These are phyloP conservation scores for Macrostomum lignano DNA, from an alignment of 1,140 invertebrate genomes.

Conservation along the genomic window DNA sequence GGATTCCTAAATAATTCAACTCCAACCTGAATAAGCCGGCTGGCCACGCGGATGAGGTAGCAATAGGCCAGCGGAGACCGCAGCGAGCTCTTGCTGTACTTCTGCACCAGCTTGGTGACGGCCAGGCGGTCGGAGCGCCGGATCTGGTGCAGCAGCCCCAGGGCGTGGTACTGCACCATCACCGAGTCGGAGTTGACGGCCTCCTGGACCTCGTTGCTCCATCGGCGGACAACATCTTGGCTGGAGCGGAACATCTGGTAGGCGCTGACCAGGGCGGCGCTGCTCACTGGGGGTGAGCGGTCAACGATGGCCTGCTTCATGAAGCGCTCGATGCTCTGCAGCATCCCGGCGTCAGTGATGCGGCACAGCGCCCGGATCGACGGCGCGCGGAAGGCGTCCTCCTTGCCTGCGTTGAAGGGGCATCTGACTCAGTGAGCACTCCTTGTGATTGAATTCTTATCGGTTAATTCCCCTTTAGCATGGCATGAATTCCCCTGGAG, in stretches of 20 bases:
- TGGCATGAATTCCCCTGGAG: no score
- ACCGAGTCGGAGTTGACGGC: constrained; percentile 52
- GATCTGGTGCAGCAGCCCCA: constrained; percentile 79
- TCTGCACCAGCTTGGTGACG: constrained; percentile 73
- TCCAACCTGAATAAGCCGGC: constrained; percentile 66
- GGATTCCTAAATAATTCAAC: no score
- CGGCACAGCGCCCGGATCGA: constrained; percentile 82
- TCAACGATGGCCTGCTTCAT: constrained; percentile 99
- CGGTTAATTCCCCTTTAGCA: no score
- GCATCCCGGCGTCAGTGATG: constrained; percentile 76
- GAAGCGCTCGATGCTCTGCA: constrained; percentile 85
- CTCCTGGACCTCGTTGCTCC: constrained; percentile 93
- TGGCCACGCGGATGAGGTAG: constrained; percentile 68
- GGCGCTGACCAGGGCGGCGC: constrained; percentile 51
- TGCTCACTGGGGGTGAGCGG: constrained; percentile 57
- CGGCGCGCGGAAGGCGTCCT: constrained; percentile 72
- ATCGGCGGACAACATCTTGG: constrained; percentile 68
- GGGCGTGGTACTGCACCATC: constrained; percentile 65
- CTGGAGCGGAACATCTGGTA: constrained; percentile 43
- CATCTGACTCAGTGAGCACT: no score
- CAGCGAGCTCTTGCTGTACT: constrained; percentile 45
- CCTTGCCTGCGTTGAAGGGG: no score
- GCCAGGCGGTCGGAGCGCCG: constrained; percentile 66
- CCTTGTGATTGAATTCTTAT: no score
- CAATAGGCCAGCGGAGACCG: constrained; percentile 79